Evolutionary conservation across 2,888 invertebrate genomes (phyloP).

Genomic region (Andrena chrysosceles): DNA sequence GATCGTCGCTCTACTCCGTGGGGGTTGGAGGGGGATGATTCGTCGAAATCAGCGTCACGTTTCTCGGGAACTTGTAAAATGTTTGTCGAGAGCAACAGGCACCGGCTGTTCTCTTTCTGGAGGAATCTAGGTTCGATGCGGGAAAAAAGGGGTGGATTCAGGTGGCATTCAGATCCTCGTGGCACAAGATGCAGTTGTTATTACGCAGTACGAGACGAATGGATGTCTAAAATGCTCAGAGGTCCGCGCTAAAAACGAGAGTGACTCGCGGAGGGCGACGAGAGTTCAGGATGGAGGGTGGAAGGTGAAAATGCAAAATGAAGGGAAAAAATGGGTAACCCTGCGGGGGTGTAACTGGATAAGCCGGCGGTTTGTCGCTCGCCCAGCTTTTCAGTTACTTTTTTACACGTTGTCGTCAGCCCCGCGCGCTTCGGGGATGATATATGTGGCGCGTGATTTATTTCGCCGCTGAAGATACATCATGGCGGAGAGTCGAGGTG

Average conservation of each 20-base stretch:
- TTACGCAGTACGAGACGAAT: slow-evolving; percentile 18
- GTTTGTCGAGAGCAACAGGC: not conserved
- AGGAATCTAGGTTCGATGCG: not conserved
- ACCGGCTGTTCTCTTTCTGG: not conserved
- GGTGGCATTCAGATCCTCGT: too few relatives aligned
- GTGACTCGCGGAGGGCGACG: slow-evolving; percentile 50
- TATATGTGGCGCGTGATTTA: slow-evolving; percentile 75
- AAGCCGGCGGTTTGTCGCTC: slow-evolving; percentile 78
- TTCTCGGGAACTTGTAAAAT: not conserved
- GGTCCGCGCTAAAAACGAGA: slow-evolving; percentile 24
- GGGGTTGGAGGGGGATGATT: not conserved
- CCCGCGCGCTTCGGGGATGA: slow-evolving; percentile 66
- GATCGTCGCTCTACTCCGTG: not conserved
- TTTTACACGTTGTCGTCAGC: slow-evolving; percentile 71
- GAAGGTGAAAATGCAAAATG: slow-evolving; percentile 53
- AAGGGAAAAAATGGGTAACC: slow-evolving; percentile 64
- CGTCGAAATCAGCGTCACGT: not conserved
- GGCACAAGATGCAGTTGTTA: not conserved
- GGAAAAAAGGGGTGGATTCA: too few relatives aligned
- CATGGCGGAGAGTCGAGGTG: slow-evolving; percentile 52
- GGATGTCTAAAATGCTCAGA: slow-evolving; percentile 19
- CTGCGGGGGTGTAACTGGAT: slow-evolving; percentile 74
- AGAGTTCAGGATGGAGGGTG: slow-evolving; percentile 40
- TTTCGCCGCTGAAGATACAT: slow-evolving; percentile 67
- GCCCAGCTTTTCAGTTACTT: slow-evolving; percentile 76